Base-by-base conservation (phyloP, 2,888 invertebrate species). In the Scrobipalpa costella region DNA sequence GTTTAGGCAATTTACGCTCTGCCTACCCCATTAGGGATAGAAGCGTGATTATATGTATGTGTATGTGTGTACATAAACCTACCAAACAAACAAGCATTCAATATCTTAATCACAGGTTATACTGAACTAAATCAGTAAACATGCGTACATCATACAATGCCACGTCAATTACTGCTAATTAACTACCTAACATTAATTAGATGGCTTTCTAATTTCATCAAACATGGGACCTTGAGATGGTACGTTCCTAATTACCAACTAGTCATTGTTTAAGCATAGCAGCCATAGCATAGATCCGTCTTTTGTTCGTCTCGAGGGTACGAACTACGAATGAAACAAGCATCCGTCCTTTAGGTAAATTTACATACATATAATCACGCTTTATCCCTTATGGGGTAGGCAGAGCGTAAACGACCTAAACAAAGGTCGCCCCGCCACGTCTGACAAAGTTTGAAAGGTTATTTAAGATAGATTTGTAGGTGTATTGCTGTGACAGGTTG, bases 271-370 rank as follows among this genome's bases (percentile, higher is more conserved):
- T 44, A 44, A 44, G 74, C 75, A 74, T 66, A 63, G 55, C 69
- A 69, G 60, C 63, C 64, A 71, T 77, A 77, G 76, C 74, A 78
- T 74, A 73, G 74, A 76, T 80, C 80, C 79, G 76, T 69, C 68
- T 74, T 75, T 78, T 76, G 76, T 77, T 74, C 69, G 72, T 67
- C 66, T 67, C 66, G 69, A 61, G 67, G 63, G 62, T 38, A 58
- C 55, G 63, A 62, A 65, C 3, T 40, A 40, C 13, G n/a, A n/a
- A n/a, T n/a, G 15, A 61, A 62, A 63, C 44, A 59, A 63, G 17
- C 58, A 55, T 59, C 34, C 62, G 65, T 61, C 69, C 68, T 34
- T 13, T 57, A 67, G 3, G 15, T 27, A 27, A 27, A 27, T 27
- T 7, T n/a, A n/a, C n/a, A n/a, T n/a, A n/a, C n/a, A n/a, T n/a